Conservation (phyloP, 2,113 vertebrate species). For the Myrmecobius fasciatus region DNA sequence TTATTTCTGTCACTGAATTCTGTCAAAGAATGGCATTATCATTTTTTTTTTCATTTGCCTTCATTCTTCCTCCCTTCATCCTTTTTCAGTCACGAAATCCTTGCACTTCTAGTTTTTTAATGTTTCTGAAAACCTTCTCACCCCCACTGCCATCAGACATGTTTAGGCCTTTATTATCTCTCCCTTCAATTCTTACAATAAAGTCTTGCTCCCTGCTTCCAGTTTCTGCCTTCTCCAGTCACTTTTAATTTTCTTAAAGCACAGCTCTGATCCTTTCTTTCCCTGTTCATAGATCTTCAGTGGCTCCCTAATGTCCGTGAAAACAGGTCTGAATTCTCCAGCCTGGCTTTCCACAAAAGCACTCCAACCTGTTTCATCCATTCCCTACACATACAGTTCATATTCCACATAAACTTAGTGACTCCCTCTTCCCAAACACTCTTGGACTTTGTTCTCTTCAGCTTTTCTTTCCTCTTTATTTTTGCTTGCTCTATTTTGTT, state of each 20-base stretch:
- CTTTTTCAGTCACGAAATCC: background rate
- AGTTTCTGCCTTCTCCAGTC: background rate
- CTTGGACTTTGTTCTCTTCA: background rate
- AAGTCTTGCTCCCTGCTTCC: background rate
- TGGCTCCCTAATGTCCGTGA: background rate
- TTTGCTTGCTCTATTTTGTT: background rate
- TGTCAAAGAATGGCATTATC: background rate
- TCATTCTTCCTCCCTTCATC: background rate
- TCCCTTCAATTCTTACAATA: background rate
- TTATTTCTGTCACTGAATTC: background rate
- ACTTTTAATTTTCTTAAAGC: background rate
- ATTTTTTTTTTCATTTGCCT: background rate
- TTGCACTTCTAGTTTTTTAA: background rate
- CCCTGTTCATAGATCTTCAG: background rate
- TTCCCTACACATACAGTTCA: background rate
- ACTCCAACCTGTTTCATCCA: background rate
- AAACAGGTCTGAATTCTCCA: background rate
- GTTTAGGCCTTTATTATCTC: background rate
- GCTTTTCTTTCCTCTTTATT: background rate
- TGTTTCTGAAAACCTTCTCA: background rate
- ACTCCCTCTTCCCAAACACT: background rate
- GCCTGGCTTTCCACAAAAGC: background rate
- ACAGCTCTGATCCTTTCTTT: background rate
- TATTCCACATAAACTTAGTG: background rate
- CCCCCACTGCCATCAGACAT: background rate